phyloP scores from a whole-genome alignment of 2,888 invertebrate genomes.

The Aporophyla lueneburgensis region DNA sequence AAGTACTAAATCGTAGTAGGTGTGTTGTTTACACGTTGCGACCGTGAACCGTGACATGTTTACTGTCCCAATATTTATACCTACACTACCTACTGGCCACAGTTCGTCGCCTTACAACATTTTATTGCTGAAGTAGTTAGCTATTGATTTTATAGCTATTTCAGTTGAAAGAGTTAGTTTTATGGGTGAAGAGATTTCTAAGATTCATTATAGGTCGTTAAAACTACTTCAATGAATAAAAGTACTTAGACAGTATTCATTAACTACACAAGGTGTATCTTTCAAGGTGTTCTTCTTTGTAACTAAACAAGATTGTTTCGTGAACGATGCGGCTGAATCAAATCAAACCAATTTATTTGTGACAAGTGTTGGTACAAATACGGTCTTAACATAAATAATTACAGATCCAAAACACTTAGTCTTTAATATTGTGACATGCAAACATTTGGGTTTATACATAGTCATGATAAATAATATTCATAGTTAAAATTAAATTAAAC shows the following conservation, averaged over 20 bases:
- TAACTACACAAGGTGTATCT: not conserved
- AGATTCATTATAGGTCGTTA: conserved; percentile 30
- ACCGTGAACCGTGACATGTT: conserved; percentile 51
- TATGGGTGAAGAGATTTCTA: conserved; percentile 15
- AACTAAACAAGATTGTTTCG: not conserved
- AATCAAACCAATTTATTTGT: too few relatives aligned
- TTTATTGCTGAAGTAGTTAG: conserved; percentile 45
- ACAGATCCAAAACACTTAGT: too few relatives aligned
- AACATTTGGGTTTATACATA: too few relatives aligned
- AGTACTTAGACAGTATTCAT: not conserved
- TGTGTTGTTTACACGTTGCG: conserved; percentile 61
- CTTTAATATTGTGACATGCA: too few relatives aligned
- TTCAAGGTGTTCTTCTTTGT: too few relatives aligned
- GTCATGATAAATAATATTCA: too few relatives aligned
- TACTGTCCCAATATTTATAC: conserved; percentile 61
- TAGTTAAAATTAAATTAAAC: too few relatives aligned
- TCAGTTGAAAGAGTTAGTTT: conserved; percentile 20
- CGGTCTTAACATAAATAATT: too few relatives aligned
- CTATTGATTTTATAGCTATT: conserved; percentile 50
- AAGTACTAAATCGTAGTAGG: conserved; percentile 55
- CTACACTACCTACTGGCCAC: conserved; percentile 31
- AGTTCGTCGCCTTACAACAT: conserved; percentile 28
- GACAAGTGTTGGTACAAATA: too few relatives aligned
- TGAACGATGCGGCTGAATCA: too few relatives aligned
- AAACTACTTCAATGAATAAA: not conserved